Base-by-base conservation (phyloP, 1,140 invertebrate species). In the Eupeodes corollae region DNA sequence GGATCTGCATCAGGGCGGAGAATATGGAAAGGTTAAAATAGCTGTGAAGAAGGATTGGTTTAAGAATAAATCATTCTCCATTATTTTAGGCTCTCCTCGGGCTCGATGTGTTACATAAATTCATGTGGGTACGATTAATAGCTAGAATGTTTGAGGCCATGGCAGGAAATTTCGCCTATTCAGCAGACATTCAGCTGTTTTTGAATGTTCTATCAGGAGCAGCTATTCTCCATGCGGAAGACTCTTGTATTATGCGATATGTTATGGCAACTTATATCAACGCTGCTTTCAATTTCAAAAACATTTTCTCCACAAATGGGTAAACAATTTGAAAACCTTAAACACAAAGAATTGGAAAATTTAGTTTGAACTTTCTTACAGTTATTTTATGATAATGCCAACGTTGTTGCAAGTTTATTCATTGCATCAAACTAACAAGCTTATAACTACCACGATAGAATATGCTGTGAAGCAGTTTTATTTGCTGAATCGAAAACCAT, bases 401-500 rank as follows among this genome's bases (percentile, higher is more conserved):
- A 97, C 95, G 1, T 71, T 99, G 12, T 68, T 99, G 33, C 86
- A 95, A 72, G 85, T 98, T 19, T 99, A 99, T 71, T 92, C 91
- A 5, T 96, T 93, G 56, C 92, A 98, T 70, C 94, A 98, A 73
- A 95, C 92, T 0, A 99, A 99, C 70, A 86, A 84, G 65, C 69
- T 98, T 14, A 86, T 99, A 1, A 94, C 88, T 1, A 85, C 88
- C 1, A 94, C 94, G 0, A 89, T 99, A 41, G 93, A 99, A 67
- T 99, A 98, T 68, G 88, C 92, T 0, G 94, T 95, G 6, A 95
- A 97, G 63, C 95, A 99, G 67, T 98, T 99, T 70, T 99, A 98
- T 70, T 77, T 98, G 41, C 82, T 99, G 67, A 98, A 99, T 63
- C 78, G 96, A 47, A 99, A 99, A 65, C 95, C 96, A 2, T 99